phyloP scores from a whole-genome alignment of 1,140 invertebrate species.

The Gerris buenoi region DNA sequence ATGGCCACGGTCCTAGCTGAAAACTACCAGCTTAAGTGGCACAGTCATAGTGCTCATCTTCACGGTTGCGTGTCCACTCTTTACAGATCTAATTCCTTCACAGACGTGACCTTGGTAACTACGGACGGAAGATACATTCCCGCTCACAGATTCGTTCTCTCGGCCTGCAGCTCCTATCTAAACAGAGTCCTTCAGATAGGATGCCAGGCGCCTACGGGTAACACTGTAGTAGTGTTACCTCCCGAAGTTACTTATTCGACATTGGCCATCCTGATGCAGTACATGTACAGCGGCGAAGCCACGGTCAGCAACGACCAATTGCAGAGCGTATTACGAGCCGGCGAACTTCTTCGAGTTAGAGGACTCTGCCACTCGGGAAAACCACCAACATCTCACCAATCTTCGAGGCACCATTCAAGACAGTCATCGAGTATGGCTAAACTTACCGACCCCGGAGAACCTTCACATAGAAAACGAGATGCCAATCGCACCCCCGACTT shows the following conservation, averaged over 20 bases:
- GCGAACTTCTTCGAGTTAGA: conserved; percentile 54
- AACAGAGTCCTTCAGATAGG: conserved; percentile 39
- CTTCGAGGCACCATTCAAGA: neutral
- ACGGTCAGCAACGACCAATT: conserved; percentile 69
- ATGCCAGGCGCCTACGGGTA: conserved; percentile 37
- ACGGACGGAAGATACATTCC: conserved; percentile 63
- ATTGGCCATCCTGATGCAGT: conserved; percentile 63
- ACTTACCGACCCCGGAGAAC: neutral
- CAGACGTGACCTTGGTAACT: conserved; percentile 68
- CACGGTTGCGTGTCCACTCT: conserved; percentile 63
- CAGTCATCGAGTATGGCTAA: neutral
- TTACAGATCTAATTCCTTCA: conserved; percentile 61
- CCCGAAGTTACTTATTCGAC: conserved; percentile 62
- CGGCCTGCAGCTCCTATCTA: conserved; percentile 53
- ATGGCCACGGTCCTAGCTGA: conserved; percentile 33
- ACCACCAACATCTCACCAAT: neutral
- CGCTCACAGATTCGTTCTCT: conserved; percentile 72
- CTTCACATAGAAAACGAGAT: neutral
- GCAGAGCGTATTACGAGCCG: conserved; percentile 58
- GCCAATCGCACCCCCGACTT: conserved; percentile 8
- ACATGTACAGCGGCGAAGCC: conserved; percentile 73
- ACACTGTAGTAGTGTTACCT: conserved; percentile 59
- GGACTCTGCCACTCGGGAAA: conserved; percentile 22
- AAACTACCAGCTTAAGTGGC: conserved; percentile 75
- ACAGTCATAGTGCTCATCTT: conserved; percentile 61